These are phyloP conservation scores for Vulpes vulpes DNA, from an alignment of 2,113 vertebrate genomes.

Conservation along the genomic window DNA sequence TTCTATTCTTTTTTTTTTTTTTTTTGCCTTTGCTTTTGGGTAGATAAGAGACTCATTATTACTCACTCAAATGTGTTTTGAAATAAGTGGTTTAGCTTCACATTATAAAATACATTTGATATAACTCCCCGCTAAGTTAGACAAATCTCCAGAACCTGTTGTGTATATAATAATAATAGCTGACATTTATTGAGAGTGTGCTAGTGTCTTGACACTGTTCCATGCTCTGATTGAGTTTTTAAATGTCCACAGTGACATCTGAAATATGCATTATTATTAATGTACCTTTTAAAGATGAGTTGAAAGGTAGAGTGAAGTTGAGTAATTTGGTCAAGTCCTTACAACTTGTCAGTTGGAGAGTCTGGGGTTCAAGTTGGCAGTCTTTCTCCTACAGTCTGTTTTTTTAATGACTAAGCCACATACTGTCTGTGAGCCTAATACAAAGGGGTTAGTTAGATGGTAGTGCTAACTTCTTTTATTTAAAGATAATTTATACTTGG, in stretches of 20 bases:
- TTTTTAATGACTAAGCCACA: background rate
- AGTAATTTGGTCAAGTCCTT: background rate
- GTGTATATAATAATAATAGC: background rate
- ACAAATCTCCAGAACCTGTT: background rate
- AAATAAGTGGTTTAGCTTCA: background rate
- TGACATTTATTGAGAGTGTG: background rate
- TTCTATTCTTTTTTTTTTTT: slow-evolving; percentile 31
- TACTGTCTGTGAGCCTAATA: background rate
- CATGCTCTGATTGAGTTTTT: background rate
- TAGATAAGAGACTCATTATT: slow-evolving; percentile 75
- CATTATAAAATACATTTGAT: slow-evolving; percentile 1
- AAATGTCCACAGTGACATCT: background rate
- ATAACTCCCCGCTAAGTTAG: background rate
- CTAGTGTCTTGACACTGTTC: background rate
- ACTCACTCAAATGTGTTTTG: slow-evolving; percentile 70
- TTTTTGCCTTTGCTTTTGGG: slow-evolving; percentile 66
- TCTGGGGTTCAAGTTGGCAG: background rate
- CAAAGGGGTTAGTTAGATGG: background rate
- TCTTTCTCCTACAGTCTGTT: background rate
- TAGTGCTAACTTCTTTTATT: background rate
- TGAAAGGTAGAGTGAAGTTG: background rate
- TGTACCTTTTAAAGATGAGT: background rate
- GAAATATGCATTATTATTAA: background rate
- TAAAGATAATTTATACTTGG: background rate
- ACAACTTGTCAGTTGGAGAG: background rate